A percentile compares a stretch with the other conserved stretches of the same genome.
Conservation (phyloP, 2,797 vertebrate species). For the Hemitrygon akajei region DNA sequence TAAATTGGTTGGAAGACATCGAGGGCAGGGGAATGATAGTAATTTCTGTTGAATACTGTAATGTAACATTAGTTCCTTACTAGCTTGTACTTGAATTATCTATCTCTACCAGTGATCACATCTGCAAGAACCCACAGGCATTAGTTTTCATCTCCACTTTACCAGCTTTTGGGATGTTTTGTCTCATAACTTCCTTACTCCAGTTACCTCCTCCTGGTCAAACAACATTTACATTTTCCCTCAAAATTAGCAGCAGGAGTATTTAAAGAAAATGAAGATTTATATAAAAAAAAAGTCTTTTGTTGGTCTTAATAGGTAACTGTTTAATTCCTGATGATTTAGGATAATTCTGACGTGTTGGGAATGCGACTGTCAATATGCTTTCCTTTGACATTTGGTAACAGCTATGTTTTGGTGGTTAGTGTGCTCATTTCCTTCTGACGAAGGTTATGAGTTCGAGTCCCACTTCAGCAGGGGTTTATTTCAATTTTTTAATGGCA, state of each 20-base stretch:
- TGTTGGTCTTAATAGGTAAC: background rate
- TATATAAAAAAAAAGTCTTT: background rate
- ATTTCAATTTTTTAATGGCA: background rate
- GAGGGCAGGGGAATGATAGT: background rate
- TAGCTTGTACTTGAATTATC: background rate
- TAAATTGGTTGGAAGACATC: background rate
- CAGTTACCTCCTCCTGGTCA: background rate
- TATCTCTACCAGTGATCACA: background rate
- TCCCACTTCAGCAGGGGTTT: too few relatives aligned
- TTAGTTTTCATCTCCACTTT: too few relatives aligned
- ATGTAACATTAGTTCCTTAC: background rate
- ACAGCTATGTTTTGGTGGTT: too few relatives aligned
- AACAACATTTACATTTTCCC: background rate
- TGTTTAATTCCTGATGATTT: background rate
- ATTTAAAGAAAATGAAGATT: background rate
- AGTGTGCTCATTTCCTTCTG: too few relatives aligned
- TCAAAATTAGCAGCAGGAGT: background rate
- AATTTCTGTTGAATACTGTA: background rate
- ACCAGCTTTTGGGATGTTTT: background rate
- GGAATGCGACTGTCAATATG: too few relatives aligned
- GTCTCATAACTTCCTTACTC: too few relatives aligned
- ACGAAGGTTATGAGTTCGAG: too few relatives aligned
- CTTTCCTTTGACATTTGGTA: too few relatives aligned
- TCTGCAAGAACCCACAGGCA: too few relatives aligned
- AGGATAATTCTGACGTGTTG: background rate